Percentiles rank a stretch among this genome's conserved stretches.
phyloP scores from a whole-genome alignment of 2,113 vertebrate species.

The Gnathonemus longibarbis region DNA sequence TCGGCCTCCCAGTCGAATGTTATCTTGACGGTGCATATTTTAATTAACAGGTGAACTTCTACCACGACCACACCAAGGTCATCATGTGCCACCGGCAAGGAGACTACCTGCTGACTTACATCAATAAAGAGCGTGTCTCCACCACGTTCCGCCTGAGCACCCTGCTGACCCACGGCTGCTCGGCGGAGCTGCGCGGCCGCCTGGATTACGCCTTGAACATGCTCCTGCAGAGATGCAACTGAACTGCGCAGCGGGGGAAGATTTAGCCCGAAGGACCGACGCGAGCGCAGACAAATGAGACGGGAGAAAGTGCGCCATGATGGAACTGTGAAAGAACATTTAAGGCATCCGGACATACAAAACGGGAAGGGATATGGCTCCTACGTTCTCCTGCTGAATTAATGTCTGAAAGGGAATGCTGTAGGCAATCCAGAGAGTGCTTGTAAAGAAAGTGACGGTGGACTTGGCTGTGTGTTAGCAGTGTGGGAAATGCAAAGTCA shows the following conservation, averaged over 20 bases:
- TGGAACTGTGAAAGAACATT: conserved; percentile 19
- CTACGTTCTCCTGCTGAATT: conserved; percentile 88
- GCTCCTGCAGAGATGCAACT: conserved; percentile 88
- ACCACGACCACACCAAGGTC: conserved; percentile 96
- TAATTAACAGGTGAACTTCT: conserved; percentile 86
- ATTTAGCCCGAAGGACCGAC: not conserved
- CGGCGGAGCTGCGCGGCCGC: conserved; percentile 74
- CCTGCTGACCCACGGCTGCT: conserved; percentile 80
- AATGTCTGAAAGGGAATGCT: conserved; percentile 30
- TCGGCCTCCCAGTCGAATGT: not conserved
- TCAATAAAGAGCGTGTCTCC: conserved; percentile 90
- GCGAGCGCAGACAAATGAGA: not conserved
- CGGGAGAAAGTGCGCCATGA: not conserved
- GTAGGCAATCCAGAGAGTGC: conserved; percentile 29
- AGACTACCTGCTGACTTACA: conserved; percentile 91
- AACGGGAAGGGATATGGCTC: conserved; percentile 72
- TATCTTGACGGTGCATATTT: not conserved
- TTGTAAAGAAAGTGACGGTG: conserved; percentile 57
- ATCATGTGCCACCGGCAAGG: conserved; percentile 87
- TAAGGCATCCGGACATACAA: not conserved
- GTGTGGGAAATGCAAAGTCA: conserved; percentile 27
- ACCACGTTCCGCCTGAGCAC: conserved; percentile 79
- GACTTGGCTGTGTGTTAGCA: conserved; percentile 54
- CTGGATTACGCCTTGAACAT: conserved; percentile 95
- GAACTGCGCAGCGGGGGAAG: conserved; percentile 38